These are phyloP conservation scores for Myrmecophaga tridactyla DNA, from an alignment of 2,113 vertebrate genomes.

Conservation along the genomic window DNA sequence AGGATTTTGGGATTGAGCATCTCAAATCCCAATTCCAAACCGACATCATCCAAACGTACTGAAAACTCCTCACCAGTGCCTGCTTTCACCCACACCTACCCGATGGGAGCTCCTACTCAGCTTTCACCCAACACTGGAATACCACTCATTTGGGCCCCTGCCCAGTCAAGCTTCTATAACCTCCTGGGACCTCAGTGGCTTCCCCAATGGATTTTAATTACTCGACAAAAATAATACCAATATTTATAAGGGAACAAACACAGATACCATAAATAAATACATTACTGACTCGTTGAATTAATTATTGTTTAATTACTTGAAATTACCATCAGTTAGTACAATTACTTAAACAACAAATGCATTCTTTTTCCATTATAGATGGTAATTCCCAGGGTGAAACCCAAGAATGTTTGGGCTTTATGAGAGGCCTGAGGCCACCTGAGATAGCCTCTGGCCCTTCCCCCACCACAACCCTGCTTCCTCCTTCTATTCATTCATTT, in stretches of 20 bases:
- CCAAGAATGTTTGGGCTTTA: not conserved
- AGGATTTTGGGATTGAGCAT: not conserved
- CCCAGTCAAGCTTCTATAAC: not conserved
- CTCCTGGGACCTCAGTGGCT: constrained; percentile 9
- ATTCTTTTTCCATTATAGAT: constrained; percentile 59
- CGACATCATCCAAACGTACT: not conserved
- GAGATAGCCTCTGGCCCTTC: not conserved
- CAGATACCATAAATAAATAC: constrained; percentile 78
- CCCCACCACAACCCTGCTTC: not conserved
- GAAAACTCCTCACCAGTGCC: not conserved
- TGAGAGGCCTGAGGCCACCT: not conserved
- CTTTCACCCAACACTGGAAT: not conserved
- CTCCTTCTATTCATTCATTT: not conserved
- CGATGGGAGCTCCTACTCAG: rapidly evolving
- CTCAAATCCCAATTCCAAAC: not conserved
- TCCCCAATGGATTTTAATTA: constrained; percentile 68
- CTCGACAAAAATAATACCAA: constrained; percentile 74
- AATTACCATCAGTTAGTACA: constrained; percentile 76
- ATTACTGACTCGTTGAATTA: constrained; percentile 78
- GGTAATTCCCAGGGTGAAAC: constrained; percentile 36
- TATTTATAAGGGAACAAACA: constrained; percentile 78
- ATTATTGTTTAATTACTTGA: constrained; percentile 79
- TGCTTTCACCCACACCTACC: rapidly evolving
- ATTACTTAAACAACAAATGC: constrained; percentile 72
- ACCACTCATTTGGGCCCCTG: not conserved